Percentiles rank a stretch among this genome's conserved stretches.
phyloP scores from a whole-genome alignment of 2,888 invertebrate genomes.

The Meliscaeva auricollis region DNA sequence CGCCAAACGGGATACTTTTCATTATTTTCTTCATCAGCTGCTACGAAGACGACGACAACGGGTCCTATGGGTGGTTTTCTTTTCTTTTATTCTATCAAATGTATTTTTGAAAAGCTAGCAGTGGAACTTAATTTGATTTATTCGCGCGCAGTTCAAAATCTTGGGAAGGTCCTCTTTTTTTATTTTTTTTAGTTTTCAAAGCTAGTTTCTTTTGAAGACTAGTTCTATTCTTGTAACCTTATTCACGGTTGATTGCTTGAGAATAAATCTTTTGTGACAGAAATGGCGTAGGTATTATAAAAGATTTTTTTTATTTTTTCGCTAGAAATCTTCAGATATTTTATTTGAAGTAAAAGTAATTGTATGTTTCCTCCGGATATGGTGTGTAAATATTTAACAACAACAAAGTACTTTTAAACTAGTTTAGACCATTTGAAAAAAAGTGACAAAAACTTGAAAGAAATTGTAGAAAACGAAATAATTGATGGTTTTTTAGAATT shows the following conservation, averaged over 20 bases:
- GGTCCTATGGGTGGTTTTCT: constrained; percentile 17
- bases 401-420: no score
- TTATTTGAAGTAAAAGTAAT: background rate
- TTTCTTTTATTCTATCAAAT: background rate
- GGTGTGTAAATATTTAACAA: no score
- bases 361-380: background rate
- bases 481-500: no score
- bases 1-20: constrained; percentile 58
- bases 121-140: constrained; percentile 32
- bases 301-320: background rate
- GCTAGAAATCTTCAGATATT: background rate
- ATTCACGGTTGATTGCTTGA: constrained; percentile 20
- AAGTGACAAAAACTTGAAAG: no score
- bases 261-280: constrained; percentile 17
- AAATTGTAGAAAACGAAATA: no score
- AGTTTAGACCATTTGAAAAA: no score
- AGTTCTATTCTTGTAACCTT: background rate
- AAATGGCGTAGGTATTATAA: background rate
- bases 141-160: background rate
- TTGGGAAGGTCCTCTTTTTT: constrained; percentile 8
- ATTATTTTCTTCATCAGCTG: constrained; percentile 46
- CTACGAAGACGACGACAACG: background rate
- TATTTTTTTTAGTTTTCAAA: background rate
- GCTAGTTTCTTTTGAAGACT: constrained; percentile 25
- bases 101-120: background rate